phyloP scores from a whole-genome alignment of 2,797 vertebrate genomes.

The Aphelocoma californica region DNA sequence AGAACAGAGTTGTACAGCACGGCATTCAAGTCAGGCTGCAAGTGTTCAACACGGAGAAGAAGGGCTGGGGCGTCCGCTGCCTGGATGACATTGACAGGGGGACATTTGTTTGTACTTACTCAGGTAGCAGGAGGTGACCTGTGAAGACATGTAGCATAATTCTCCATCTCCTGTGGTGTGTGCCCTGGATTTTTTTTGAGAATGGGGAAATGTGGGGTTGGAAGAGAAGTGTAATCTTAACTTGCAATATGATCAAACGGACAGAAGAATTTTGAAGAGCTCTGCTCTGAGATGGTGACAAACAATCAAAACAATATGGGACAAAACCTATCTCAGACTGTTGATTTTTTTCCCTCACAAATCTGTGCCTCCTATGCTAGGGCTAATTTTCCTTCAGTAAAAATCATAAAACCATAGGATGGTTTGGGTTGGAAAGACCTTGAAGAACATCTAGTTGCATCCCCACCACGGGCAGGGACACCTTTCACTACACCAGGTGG shows the following conservation, averaged over 20 bases:
- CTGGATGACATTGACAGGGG: constrained; percentile 90
- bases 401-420: neutral
- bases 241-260: neutral
- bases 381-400: neutral
- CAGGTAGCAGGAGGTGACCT: constrained; percentile 77
- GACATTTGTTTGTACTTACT: constrained; percentile 90
- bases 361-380: neutral
- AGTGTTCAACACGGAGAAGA: constrained; percentile 84
- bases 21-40: constrained; percentile 89
- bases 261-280: neutral
- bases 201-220: neutral
- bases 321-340: neutral
- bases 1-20: constrained; percentile 91
- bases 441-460: neutral
- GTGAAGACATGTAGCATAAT: neutral
- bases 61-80: constrained; percentile 92
- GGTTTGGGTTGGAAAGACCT: neutral
- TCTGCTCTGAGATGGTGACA: neutral
- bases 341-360: neutral
- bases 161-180: neutral
- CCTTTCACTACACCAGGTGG: neutral
- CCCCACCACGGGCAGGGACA: neutral
- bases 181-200: neutral
- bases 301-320: neutral
- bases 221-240: neutral